phyloP scores from a whole-genome alignment of 1,140 invertebrate genomes.

The Atopsyche davidsoni region DNA sequence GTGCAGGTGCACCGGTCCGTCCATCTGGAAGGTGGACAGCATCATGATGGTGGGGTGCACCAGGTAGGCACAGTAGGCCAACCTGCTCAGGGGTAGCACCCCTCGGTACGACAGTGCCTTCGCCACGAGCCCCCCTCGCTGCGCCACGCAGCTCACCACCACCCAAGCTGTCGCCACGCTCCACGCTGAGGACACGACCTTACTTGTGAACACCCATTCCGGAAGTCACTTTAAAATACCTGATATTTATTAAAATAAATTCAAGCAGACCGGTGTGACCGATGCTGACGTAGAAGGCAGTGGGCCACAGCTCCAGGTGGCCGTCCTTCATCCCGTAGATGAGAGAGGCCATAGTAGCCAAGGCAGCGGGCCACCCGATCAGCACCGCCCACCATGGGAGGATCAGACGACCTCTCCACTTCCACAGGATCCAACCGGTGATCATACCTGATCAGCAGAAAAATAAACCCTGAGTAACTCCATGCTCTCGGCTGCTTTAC shows the following conservation, averaged over 20 bases:
- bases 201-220: no score
- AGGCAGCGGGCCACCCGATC: slow-evolving; percentile 56
- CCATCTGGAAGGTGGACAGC: slow-evolving; percentile 67
- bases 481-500: background rate
- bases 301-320: slow-evolving; percentile 58
- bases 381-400: slow-evolving; percentile 54
- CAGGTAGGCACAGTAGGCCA: slow-evolving; percentile 87
- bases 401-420: slow-evolving; percentile 59
- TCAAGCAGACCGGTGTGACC: slow-evolving; percentile 53
- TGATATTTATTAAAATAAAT: no score
- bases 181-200: slow-evolving; percentile 72
- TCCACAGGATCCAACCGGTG: slow-evolving; percentile 67
- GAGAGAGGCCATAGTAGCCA: slow-evolving; percentile 55
- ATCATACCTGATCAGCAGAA: slow-evolving; percentile 53
- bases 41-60: slow-evolving; percentile 83
- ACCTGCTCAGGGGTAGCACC: slow-evolving; percentile 75
- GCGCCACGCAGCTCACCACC: slow-evolving; percentile 70
- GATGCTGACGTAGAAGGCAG: slow-evolving; percentile 60
- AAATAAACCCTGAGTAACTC: background rate
- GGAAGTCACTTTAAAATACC: no score
- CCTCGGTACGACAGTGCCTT: slow-evolving; percentile 71
- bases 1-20: slow-evolving; percentile 69
- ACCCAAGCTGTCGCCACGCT: slow-evolving; percentile 72
- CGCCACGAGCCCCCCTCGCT: slow-evolving; percentile 67
- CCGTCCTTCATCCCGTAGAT: slow-evolving; percentile 72